Base-by-base conservation (phyloP, 2,797 vertebrate species). In the Anabas testudineus region DNA sequence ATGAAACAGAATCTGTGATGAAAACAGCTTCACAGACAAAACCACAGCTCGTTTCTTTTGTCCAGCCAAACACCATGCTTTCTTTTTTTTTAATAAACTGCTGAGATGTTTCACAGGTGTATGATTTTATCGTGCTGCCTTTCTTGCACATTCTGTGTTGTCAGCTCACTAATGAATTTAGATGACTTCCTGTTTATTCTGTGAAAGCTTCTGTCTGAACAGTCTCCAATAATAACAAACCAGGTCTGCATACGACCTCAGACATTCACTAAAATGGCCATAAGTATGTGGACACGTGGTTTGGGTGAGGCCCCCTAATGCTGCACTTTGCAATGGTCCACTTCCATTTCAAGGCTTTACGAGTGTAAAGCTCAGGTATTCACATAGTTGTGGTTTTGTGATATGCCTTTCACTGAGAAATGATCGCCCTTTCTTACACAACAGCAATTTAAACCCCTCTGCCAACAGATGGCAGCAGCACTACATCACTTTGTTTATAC, bases 381-480 rank as follows among this genome's bases (percentile, higher is more conserved):
- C 13, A 2, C 14, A 66, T 24, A 53, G 12, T 4, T 53, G n/a
- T 24, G 22, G 30, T n/a, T n/a, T n/a, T n/a, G n/a, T n/a, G n/a
- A 39, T 16, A 9, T 22, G 10, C 5, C 42, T 43, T 48, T 24
- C 0, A 24, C 5, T 15, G 9, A 22, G 39, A 42, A 16, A 19
- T 16, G 4, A 16, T 3, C 14, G 16, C 16, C 10, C 22, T 24
- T 42, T 56, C 2, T 42, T 13, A 30, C 10, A 7, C 7, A n/a
- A n/a, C n/a, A n/a, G n/a, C n/a, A n/a, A n/a, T n/a, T n/a, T n/a
- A n/a, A n/a, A n/a, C n/a, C n/a, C n/a, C n/a, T n/a, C n/a, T n/a
- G n/a, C 93, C 93, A 90, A 53, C 68, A 86, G 93, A 74, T 86
- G 93, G 93, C 92, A 94, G 92, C 84, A 93, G 77, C 36, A 65